Conservation (phyloP, 2,888 invertebrate species). For the Hoplodrina blanda region DNA sequence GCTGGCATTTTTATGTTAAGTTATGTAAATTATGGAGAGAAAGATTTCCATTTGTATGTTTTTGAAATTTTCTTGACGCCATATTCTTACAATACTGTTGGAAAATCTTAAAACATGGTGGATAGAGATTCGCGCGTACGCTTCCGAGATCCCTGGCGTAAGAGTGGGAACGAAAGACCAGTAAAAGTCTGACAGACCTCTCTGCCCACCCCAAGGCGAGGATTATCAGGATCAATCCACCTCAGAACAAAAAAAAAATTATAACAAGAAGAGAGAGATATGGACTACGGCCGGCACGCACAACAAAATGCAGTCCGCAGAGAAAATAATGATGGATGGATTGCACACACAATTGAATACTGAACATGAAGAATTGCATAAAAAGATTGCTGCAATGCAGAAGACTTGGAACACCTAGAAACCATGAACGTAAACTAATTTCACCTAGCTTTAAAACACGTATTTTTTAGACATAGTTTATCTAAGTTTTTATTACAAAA, state of each 20-base stretch:
- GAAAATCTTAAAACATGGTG: not conserved
- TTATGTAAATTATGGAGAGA: conserved; percentile 33
- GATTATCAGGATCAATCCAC: no score
- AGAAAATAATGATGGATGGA: not conserved
- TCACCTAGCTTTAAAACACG: conserved; percentile 8
- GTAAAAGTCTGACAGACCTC: no score
- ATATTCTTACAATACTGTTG: not conserved
- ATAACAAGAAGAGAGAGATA: not conserved
- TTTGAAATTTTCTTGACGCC: not conserved
- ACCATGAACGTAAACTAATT: conserved; percentile 5
- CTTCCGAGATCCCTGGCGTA: no score
- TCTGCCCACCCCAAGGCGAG: no score
- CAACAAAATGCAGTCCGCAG: not conserved
- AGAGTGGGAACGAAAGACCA: no score
- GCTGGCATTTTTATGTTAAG: conserved; percentile 53
- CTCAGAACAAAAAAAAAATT: no score
- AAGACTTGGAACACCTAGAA: not conserved
- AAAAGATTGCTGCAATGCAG: not conserved
- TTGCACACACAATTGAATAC: not conserved
- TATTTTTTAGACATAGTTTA: conserved; percentile 1
- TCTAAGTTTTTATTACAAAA: conserved; percentile 13
- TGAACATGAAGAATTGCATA: not conserved
- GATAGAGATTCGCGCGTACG: no score
- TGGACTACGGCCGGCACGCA: not conserved
- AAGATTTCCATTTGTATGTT: conserved; percentile 26